Evolutionary conservation across 92 coral and sea anemone species (phyloP), one percentile per base, ranked within the genome.

Genomic region (Virgularia gustaviana): DNA sequence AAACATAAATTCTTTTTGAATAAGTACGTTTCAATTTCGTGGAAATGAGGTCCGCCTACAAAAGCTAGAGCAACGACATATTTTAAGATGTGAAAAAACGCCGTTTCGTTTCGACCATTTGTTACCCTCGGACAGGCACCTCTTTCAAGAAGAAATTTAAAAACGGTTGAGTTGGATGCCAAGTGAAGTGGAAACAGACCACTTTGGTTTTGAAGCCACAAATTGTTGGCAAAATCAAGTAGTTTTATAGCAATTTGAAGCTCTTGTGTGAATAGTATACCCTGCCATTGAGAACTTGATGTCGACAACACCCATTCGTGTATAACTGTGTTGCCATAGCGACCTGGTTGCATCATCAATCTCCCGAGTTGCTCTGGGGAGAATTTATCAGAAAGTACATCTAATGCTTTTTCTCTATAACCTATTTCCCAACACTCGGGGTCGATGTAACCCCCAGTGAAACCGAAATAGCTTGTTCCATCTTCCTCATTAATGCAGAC

Each of bases 111-210:
- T 33, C 42, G 57, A 7, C 54, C 76, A 57, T 59, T 77, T 33
- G 30, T 56, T 35, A 72, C 37, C 19, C 73, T 63, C 15, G 49
- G 39, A 16, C 56, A 71, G 7, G 83, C 80, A 0, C 78, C 78
- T 0, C 78, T 27, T 55, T 60, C 25, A 30, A 57, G 52, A 31
- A 83, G 37, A 56, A 70, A 53, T 11, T 37, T 4, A 31, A 78
- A 32, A 23, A 77, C 37, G 4, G 23, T 5, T 5, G 49, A 32
- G 33, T 35, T 41, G 47, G 38, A 65, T 13, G 87, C 87, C 25
- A 77, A 83, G 29, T 83, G 87, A 12, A 83, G 79, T 2, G 87
- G 66, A 31, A 81, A 67, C 4, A 75, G 75, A 25, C 83, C 76
- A 27, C 24, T 49, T 42, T 78, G 56, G 71, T 83, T 78, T 57